Conservation (phyloP, 2,113 vertebrate species). For the Leucopsar rothschildi region DNA sequence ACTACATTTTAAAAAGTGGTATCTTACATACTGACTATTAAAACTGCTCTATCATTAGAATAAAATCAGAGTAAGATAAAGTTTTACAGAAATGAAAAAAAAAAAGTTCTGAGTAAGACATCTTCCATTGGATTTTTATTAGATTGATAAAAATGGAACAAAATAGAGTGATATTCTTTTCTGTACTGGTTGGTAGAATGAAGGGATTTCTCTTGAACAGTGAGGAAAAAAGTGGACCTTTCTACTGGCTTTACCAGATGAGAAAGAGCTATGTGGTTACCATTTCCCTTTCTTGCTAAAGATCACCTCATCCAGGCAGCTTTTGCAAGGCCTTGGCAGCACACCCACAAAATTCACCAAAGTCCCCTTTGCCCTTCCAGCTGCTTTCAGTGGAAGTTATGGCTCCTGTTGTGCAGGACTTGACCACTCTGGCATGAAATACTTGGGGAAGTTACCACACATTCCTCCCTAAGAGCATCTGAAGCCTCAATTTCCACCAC, state of each 20-base stretch:
- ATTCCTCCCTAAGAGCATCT: neutral
- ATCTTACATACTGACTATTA: neutral
- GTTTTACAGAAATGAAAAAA: neutral
- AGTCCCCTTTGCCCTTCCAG: neutral
- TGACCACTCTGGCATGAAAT: neutral
- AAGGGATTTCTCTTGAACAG: neutral
- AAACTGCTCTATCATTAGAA: neutral
- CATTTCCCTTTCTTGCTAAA: neutral
- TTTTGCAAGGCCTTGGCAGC: neutral
- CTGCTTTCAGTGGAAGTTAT: neutral
- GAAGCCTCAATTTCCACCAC: neutral
- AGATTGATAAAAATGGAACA: neutral
- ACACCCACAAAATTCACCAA: neutral
- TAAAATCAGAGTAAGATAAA: neutral
- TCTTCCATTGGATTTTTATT: neutral
- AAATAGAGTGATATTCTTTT: neutral
- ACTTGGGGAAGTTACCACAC: neutral
- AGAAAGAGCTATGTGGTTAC: neutral
- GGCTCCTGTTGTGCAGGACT: neutral
- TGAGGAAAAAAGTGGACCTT: neutral
- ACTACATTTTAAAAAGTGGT: neutral
- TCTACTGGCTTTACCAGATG: neutral
- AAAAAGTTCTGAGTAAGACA: neutral
- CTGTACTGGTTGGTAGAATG: neutral
- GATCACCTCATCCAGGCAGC: neutral